A percentile compares a stretch with the other conserved stretches of the same genome.
Evolutionary conservation across 2,797 vertebrate genomes (phyloP).

Genomic region (Molossus alvarezi): DNA sequence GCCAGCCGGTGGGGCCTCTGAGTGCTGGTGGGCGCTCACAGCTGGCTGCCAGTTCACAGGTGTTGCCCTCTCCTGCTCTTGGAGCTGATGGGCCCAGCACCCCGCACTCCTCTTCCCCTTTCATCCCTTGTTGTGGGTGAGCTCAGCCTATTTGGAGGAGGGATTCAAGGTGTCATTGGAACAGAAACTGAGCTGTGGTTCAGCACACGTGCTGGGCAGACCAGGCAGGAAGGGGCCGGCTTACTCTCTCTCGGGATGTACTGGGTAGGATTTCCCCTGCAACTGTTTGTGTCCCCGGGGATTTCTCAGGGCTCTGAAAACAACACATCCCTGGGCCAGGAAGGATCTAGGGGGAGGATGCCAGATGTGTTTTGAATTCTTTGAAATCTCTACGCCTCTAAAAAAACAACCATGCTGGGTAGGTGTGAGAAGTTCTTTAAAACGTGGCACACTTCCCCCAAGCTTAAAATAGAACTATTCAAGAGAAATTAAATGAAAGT

Average conservation of each 20-base stretch:
- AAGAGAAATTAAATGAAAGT: slow-evolving; percentile 73
- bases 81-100: rapidly evolving
- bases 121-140: neutral
- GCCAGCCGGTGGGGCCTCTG: neutral
- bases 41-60: neutral
- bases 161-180: neutral
- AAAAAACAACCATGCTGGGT: slow-evolving; percentile 60
- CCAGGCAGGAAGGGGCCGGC: slow-evolving; percentile 5
- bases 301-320: slow-evolving; percentile 81
- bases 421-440: slow-evolving; percentile 67
- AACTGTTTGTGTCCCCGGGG: slow-evolving; percentile 84
- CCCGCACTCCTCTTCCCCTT: rapidly evolving
- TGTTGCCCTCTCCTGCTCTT: neutral
- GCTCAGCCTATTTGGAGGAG: neutral
- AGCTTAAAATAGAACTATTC: slow-evolving; percentile 82
- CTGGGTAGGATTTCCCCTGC: slow-evolving; percentile 88
- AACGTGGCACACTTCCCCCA: neutral
- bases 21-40: neutral
- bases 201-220: neutral
- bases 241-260: slow-evolving; percentile 81
- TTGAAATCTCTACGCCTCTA: slow-evolving; percentile 80
- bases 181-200: neutral
- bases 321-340: slow-evolving; percentile 59
- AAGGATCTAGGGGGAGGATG: slow-evolving; percentile 59
- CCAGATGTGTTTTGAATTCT: slow-evolving; percentile 77